Percentiles rank a stretch among this genome's conserved stretches.
Evolutionary conservation across 2,113 vertebrate species (phyloP).

Genomic region (Hydropotes inermis): DNA sequence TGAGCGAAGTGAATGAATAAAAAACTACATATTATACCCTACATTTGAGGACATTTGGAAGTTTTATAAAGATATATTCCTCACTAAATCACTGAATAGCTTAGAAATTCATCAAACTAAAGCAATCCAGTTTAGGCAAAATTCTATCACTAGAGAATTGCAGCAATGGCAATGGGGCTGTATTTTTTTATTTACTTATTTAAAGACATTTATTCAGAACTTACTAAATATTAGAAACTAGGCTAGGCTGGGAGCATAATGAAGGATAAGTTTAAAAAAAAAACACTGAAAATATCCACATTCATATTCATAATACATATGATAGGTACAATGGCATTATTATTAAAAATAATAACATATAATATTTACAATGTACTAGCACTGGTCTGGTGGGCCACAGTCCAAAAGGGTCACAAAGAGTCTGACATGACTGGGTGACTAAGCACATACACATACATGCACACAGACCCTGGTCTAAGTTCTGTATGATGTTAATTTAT

Average conservation of each 20-base stretch:
- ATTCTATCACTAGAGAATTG: not conserved
- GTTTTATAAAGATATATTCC: not conserved
- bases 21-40: constrained; percentile 1
- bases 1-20: not conserved
- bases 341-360: not conserved
- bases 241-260: not conserved
- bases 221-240: not conserved
- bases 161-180: not conserved
- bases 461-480: not conserved
- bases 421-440: not conserved
- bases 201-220: not conserved
- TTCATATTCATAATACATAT: not conserved
- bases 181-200: not conserved
- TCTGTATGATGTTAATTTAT: not conserved
- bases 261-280: not conserved
- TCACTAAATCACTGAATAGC: not conserved
- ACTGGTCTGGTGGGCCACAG: not conserved
- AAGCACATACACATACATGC: not conserved
- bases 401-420: not conserved
- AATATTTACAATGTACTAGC: not conserved
- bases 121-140: not conserved
- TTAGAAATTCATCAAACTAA: not conserved
- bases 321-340: not conserved
- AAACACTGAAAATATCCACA: not conserved
- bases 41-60: not conserved